phyloP scores from a whole-genome alignment of 2,888 invertebrate species.

The Metellina segmentata region DNA sequence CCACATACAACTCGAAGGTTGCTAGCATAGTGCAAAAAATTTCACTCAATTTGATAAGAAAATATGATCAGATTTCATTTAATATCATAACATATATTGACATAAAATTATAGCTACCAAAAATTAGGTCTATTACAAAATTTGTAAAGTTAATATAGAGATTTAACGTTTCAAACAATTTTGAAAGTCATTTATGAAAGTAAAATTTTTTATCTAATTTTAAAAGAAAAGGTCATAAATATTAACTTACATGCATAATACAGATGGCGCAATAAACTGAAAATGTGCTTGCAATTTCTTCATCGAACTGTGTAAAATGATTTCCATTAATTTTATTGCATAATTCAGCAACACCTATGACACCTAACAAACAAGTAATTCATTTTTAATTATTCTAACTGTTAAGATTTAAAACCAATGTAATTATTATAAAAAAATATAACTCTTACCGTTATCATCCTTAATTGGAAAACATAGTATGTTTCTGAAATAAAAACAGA shows the following conservation, averaged over 20 bases:
- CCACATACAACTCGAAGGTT: no score
- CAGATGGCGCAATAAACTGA: constrained; percentile 90
- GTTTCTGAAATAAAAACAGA: constrained; percentile 83
- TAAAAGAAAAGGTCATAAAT: neutral
- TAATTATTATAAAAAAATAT: neutral
- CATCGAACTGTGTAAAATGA: constrained; percentile 88
- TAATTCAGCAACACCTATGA: constrained; percentile 88
- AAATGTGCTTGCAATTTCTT: constrained; percentile 89
- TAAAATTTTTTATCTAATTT: neutral
- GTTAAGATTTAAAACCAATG: no score
- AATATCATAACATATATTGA: no score
- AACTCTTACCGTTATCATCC: constrained; percentile 84
- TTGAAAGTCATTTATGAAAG: no score
- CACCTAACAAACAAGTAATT: constrained; percentile 74
- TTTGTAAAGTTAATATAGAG: no score
- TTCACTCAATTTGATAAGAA: no score
- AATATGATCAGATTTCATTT: no score
- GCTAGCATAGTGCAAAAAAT: no score
- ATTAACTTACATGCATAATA: constrained; percentile 85
- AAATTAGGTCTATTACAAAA: no score
- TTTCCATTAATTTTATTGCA: constrained; percentile 87
- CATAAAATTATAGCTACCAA: no score
- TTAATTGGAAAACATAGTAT: constrained; percentile 92
- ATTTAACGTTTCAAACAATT: no score
- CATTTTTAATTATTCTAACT: no score